phyloP scores from a whole-genome alignment of 2,888 invertebrate genomes.

The Agrypnus murinus region DNA sequence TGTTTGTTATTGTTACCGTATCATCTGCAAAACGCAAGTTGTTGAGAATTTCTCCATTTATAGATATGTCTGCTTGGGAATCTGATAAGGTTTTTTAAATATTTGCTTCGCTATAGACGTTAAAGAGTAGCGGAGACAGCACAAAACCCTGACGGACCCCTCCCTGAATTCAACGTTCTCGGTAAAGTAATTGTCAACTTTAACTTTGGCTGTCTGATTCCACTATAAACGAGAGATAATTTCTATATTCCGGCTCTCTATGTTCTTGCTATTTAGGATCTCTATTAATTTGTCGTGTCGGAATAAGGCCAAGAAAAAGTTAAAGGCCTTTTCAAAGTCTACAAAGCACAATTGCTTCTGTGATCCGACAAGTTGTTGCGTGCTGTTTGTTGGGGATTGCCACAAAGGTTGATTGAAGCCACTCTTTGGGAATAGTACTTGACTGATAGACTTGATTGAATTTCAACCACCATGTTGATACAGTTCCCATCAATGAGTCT shows the following conservation, averaged over 20 bases:
- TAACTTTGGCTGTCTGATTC: background rate
- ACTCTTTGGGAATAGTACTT: background rate
- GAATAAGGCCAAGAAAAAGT: too few relatives aligned
- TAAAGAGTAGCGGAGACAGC: background rate
- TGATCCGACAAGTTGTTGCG: slow-evolving; percentile 22
- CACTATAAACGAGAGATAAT: too few relatives aligned
- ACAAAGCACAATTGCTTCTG: slow-evolving; percentile 11
- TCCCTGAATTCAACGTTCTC: too few relatives aligned
- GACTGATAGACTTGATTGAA: slow-evolving; percentile 18
- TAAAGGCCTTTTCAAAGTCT: slow-evolving; percentile 22
- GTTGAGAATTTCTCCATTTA: too few relatives aligned
- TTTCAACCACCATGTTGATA: slow-evolving; percentile 10
- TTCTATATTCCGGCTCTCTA: too few relatives aligned
- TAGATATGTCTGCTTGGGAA: too few relatives aligned
- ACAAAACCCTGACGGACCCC: too few relatives aligned
- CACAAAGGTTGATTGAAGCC: slow-evolving; percentile 20
- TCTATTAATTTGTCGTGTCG: slow-evolving; percentile 9
- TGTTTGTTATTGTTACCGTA: too few relatives aligned
- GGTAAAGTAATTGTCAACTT: background rate
- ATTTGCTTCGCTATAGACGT: too few relatives aligned
- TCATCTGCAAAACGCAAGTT: too few relatives aligned
- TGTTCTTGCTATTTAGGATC: slow-evolving; percentile 9
- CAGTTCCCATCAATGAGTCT: slow-evolving; percentile 12
- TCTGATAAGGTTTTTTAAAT: too few relatives aligned
- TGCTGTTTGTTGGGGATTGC: slow-evolving; percentile 21